Base-by-base conservation (phyloP, 2,888 invertebrate genomes). In the Hesperia comma region DNA sequence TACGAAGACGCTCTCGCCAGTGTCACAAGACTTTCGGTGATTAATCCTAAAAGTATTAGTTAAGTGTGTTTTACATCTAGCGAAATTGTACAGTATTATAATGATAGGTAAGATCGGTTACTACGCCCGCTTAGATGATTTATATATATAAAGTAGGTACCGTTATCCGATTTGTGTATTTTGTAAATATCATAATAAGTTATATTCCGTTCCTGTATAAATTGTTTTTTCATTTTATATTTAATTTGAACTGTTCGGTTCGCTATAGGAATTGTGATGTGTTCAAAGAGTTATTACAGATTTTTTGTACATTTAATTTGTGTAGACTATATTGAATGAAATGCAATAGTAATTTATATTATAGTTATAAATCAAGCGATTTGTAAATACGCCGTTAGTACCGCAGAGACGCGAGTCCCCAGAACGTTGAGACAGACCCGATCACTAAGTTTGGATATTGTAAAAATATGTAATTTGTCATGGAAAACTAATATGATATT, bases 81-180 rank as follows among this genome's bases (percentile, higher is more conserved):
- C 83, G 89, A 91, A 92, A 91, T 91, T 92, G 92, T 92, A 92
- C 92, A 92, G 92, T 92, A 92, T 92, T 92, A 92, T 89, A 90
- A 84, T 80, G 78, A 83, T 83, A 87, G 82, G 76, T 87, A 87
- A 87, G 86, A 80, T 84, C 82, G 81, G 77, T 81, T 80, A 81
- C 72, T 82, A 88, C 81, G 81, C 84, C 83, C 85, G 81, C 83
- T 88, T 90, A 84, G 83, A 86, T 82, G 80, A 83, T 84, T 83
- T 81, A 81, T 80, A 78, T 77, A 77, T 81, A 74, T 75, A 73
- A 43, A 83, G 74, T 83, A 91, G 86, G 81, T 83, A 88, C 85
- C 85, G 87, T 88, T 90, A 85, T 86, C 77, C 79, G 79, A 79
- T 80, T 84, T 92, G 88, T 92, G 88, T 92, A 90, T 92, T 87